phyloP scores from a whole-genome alignment of 2,113 vertebrate genomes.

The Cephalophus harveyi region DNA sequence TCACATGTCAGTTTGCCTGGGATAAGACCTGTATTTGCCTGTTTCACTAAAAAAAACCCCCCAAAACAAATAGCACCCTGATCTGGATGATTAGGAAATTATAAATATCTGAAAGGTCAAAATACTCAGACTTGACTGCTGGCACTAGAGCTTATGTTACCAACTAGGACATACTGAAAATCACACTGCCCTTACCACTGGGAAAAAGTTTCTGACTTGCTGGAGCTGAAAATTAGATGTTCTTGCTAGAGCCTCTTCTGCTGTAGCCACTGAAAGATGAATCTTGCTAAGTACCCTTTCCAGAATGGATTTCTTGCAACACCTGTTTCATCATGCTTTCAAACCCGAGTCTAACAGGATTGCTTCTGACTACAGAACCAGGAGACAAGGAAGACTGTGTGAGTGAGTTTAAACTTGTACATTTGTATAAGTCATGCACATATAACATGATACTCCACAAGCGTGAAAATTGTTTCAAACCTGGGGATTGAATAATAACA shows the following conservation, averaged over 20 bases:
- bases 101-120: neutral
- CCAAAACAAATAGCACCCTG: neutral
- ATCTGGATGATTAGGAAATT: neutral
- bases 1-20: neutral
- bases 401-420: neutral
- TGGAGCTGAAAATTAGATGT: neutral
- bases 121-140: neutral
- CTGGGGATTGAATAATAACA: neutral
- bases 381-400: no score
- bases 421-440: neutral
- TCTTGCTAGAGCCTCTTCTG: neutral
- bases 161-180: neutral
- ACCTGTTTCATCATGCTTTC: neutral
- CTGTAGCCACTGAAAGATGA: neutral
- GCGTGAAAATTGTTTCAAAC: neutral
- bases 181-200: no score
- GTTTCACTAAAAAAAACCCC: neutral
- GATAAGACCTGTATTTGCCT: neutral
- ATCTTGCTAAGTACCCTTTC: neutral
- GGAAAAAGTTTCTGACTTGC: neutral
- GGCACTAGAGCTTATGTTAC: neutral
- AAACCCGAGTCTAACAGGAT: neutral
- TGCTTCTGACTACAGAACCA: neutral
- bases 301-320: neutral
- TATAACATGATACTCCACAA: neutral